phyloP scores from a whole-genome alignment of 2,113 vertebrate species.

The Ariopsis seemanni region DNA sequence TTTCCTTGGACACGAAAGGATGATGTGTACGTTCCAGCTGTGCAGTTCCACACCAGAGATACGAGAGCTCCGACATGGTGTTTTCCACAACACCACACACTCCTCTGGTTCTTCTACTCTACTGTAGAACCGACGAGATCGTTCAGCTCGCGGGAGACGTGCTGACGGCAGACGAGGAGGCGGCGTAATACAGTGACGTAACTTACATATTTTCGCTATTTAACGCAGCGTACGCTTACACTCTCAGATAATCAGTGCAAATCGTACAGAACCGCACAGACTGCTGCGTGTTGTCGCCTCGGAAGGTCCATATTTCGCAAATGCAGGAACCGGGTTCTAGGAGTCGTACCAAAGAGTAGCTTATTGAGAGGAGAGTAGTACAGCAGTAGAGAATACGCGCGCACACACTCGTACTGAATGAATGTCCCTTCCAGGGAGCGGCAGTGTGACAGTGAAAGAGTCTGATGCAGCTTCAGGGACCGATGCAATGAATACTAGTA shows the following conservation, averaged over 20 bases:
- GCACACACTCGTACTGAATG: slow-evolving; percentile 16
- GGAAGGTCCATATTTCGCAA: neutral
- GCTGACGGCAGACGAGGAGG: neutral
- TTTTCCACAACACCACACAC: neutral
- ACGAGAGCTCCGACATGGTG: neutral
- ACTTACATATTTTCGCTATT: neutral
- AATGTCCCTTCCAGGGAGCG: slow-evolving; percentile 26
- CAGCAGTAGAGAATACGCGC: slow-evolving; percentile 33
- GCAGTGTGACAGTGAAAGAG: slow-evolving; percentile 40
- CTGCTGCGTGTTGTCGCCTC: neutral
- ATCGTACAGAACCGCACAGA: neutral
- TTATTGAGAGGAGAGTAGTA: slow-evolving; percentile 22
- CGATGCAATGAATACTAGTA: slow-evolving; percentile 40
- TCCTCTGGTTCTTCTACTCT: neutral
- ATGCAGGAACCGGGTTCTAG: neutral
- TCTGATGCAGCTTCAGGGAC: slow-evolving; percentile 30
- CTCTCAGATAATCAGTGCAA: slow-evolving; percentile 33
- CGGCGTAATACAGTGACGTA: neutral
- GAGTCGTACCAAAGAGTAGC: slow-evolving; percentile 37
- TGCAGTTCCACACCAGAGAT: neutral
- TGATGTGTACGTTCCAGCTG: neutral
- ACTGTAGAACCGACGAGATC: neutral
- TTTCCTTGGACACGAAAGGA: neutral
- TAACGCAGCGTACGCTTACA: neutral
- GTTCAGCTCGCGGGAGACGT: neutral